Evolutionary conservation across 2,888 invertebrate genomes (phyloP), one percentile per base, ranked within the genome.

Genomic region (Drosophila nigritarsus): DNA sequence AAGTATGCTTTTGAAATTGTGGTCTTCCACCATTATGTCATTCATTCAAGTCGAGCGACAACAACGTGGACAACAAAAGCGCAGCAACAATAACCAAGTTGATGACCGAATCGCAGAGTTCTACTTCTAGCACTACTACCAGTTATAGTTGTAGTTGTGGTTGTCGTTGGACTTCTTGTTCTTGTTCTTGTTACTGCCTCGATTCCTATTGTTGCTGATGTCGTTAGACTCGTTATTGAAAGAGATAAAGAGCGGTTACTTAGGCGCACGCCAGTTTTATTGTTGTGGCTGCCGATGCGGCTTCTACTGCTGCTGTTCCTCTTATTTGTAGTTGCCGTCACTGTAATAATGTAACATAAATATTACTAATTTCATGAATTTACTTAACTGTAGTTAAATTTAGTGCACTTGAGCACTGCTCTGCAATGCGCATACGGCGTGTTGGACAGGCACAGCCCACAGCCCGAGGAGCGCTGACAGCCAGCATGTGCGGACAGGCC

Each of bases 221-320:
- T 74, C 68, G 75, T 79, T 78, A 75, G 85, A 85, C 80, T 89
- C 75, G 90, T 89, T 89, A 89, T 89, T 90, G 87, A 75, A 89
- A 81, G 77, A 89, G 90, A 87, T 90, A 90, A 87, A 87, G 85
- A 89, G 90, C 81, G 84, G 86, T 89, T 90, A 88, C 87, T 90
- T 90, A 87, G 87, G 90, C 90, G 81, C 83, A 86, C 87, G 81
- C 90, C 78, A 79, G 65, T 65, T 75, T 80, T 73, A 70, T 83
- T 79, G 64, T 68, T 75, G 82, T 65, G 73, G 61, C 62, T 58
- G 51, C 20, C 58, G 40, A 42, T 67, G 67, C 54, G 36, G 54
- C 54, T 54, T 27, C 49, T 50, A 58, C 20, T 58, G 40, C 9
- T 65, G 60, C 40, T 63, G 63, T 29, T 62, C 49, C 78, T 75